These are phyloP conservation scores for Anguilla japonica DNA, from an alignment of 2,113 vertebrate species.

Conservation along the genomic window DNA sequence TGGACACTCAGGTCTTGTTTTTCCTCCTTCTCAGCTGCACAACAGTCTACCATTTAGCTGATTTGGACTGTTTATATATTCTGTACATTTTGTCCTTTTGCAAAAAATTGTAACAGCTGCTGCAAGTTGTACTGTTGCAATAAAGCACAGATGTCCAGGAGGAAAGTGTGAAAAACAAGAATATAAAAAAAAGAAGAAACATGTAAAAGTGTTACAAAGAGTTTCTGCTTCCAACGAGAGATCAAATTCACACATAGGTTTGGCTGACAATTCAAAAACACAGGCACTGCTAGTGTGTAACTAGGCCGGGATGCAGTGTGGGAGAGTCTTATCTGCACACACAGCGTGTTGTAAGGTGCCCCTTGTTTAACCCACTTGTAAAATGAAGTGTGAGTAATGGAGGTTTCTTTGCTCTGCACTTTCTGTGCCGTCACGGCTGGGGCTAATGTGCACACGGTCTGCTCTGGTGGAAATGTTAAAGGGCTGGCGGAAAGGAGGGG, in stretches of 20 bases:
- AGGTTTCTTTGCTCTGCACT: slow-evolving; percentile 4
- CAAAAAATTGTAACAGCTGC: background rate
- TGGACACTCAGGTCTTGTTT: background rate
- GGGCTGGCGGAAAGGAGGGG: background rate
- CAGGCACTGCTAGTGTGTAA: background rate
- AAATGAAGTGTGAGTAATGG: slow-evolving; percentile 4
- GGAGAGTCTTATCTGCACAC: background rate
- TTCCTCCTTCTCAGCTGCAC: background rate
- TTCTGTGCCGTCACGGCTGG: background rate
- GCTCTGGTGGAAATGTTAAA: background rate
- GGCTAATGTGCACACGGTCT: background rate
- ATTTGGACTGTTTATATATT: background rate
- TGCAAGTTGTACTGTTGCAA: background rate
- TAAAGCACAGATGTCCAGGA: background rate
- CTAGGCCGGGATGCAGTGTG: background rate
- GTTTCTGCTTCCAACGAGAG: background rate
- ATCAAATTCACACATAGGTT: background rate
- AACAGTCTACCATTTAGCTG: background rate
- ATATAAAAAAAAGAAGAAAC: background rate
- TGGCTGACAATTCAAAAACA: background rate
- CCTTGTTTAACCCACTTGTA: background rate
- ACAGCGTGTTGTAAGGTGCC: background rate
- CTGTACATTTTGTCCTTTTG: background rate
- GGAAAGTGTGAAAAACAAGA: background rate
- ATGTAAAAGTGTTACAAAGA: background rate